A percentile compares a stretch with the other conserved stretches of the same genome.
These are phyloP conservation scores for Alloscopus bannaensis DNA, from an alignment of 2,888 invertebrate species.

Conservation along the genomic window DNA sequence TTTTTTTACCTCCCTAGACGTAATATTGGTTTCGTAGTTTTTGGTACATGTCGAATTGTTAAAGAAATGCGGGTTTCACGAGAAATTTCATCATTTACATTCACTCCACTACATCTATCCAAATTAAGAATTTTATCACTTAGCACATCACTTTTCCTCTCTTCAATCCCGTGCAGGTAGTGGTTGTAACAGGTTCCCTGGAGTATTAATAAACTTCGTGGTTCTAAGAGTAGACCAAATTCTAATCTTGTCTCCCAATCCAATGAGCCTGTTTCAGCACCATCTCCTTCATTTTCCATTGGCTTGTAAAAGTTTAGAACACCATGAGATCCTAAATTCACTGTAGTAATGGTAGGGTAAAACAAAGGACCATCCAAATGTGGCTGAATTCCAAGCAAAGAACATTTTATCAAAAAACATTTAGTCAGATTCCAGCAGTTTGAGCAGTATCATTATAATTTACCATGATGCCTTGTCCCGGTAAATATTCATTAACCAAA, in stretches of 20 bases:
- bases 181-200: conserved; percentile 88
- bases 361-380: conserved; percentile 97
- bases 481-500: conserved; percentile 93
- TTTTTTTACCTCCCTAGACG: conserved; percentile 51
- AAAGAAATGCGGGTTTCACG: conserved; percentile 88
- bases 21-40: conserved; percentile 82
- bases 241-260: conserved; percentile 72
- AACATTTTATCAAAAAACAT: not conserved
- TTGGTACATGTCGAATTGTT: conserved; percentile 95
- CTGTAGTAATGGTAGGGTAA: conserved; percentile 93
- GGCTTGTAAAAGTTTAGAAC: conserved; percentile 87
- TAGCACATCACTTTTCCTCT: conserved; percentile 81
- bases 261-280: not conserved
- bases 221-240: conserved; percentile 89
- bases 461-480: conserved; percentile 96
- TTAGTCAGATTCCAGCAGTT: conserved; percentile 2
- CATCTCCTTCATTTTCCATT: conserved; percentile 23
- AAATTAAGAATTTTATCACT: conserved; percentile 78
- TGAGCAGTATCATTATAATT: conserved; percentile 61
- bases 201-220: conserved; percentile 90
- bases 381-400: conserved; percentile 80
- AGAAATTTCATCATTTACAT: conserved; percentile 78
- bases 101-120: conserved; percentile 79
- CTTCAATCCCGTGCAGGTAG: conserved; percentile 91
- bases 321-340: conserved; percentile 93